phyloP scores from a whole-genome alignment of 2,888 invertebrate genomes.

The Morpho helenor region DNA sequence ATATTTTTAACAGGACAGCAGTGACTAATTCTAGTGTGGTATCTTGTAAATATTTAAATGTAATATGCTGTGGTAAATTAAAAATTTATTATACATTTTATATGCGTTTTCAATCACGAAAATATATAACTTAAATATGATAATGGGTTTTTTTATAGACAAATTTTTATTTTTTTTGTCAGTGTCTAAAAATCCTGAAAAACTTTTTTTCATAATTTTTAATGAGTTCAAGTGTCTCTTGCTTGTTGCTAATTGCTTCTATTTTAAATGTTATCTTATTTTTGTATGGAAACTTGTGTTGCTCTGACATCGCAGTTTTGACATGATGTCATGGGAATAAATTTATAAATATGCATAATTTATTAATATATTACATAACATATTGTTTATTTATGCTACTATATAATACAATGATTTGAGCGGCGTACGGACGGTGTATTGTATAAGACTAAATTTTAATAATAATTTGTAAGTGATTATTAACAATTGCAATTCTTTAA shows the following conservation, averaged over 20 bases:
- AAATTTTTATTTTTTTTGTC: too few relatives aligned
- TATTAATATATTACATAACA: constrained; percentile 4
- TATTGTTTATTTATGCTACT: constrained; percentile 17
- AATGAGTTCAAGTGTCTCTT: constrained; percentile 28
- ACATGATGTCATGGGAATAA: constrained; percentile 21
- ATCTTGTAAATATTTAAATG: too few relatives aligned
- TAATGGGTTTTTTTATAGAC: too few relatives aligned
- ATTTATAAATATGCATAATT: constrained; percentile 17
- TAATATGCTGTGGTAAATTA: too few relatives aligned
- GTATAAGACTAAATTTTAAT: constrained; percentile 16
- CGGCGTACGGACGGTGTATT: constrained; percentile 19
- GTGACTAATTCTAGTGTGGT: too few relatives aligned
- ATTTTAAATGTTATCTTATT: constrained; percentile 24
- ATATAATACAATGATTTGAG: constrained; percentile 17
- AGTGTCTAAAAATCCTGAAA: not conserved
- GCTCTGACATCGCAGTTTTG: constrained; percentile 21
- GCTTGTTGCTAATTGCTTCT: constrained; percentile 39
- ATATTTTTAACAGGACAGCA: too few relatives aligned
- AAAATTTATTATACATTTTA: too few relatives aligned
- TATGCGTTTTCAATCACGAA: too few relatives aligned
- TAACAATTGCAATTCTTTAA: constrained; percentile 43
- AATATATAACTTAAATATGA: too few relatives aligned
- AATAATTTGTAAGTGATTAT: constrained; percentile 29
- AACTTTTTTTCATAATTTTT: constrained; percentile 8
- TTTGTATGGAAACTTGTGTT: constrained; percentile 25